phyloP scores from a whole-genome alignment of 2,797 vertebrate species.

The Typhlichthys eigenmanni region DNA sequence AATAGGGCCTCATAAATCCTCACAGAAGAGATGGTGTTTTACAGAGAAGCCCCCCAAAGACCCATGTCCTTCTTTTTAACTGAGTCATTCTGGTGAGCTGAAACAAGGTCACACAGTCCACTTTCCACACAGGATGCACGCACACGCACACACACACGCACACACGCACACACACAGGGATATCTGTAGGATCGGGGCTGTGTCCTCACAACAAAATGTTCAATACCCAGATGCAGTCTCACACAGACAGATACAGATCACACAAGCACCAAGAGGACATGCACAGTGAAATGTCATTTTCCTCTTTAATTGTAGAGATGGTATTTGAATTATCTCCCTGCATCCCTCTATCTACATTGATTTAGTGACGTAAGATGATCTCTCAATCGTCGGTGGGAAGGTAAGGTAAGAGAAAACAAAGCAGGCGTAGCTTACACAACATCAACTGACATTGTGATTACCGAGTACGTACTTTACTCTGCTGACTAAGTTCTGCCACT shows the following conservation, averaged over 20 bases:
- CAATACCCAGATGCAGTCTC: background rate
- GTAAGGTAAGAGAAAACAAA: too few relatives aligned
- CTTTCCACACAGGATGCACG: background rate
- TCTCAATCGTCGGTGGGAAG: too few relatives aligned
- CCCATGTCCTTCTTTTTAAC: too few relatives aligned
- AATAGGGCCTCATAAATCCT: too few relatives aligned
- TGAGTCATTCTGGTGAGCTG: too few relatives aligned
- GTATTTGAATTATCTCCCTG: background rate
- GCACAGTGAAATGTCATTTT: background rate
- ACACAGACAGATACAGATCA: background rate
- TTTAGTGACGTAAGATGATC: background rate
- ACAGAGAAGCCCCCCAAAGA: too few relatives aligned
- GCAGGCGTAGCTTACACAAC: too few relatives aligned
- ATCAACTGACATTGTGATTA: background rate
- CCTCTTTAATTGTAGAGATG: background rate
- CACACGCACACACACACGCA: too few relatives aligned
- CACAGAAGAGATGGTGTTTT: too few relatives aligned
- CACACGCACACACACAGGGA: background rate
- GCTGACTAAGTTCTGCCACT: conserved; percentile 2
- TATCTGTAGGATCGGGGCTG: too few relatives aligned
- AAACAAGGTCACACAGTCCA: too few relatives aligned
- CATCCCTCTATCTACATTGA: background rate
- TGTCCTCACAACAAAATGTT: background rate
- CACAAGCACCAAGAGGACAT: background rate
- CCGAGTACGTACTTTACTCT: background rate